Conservation (phyloP, 2,113 vertebrate species). For the Muntiacus reevesi region DNA sequence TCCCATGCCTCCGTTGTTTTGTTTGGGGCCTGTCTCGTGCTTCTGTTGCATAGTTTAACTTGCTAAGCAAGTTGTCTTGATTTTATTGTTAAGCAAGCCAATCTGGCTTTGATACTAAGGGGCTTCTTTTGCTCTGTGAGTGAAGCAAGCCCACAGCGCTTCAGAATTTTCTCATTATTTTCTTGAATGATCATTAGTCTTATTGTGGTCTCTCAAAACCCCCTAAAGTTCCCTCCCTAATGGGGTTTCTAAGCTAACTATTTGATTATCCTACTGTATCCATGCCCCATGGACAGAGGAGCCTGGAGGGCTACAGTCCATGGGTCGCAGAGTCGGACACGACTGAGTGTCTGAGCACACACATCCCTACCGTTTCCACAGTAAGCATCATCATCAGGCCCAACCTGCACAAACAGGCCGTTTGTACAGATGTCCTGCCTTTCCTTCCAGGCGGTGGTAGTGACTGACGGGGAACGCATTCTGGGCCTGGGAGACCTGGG, state of each 20-base stretch:
- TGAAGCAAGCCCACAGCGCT: background rate
- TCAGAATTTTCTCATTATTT: background rate
- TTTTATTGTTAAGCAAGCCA: background rate
- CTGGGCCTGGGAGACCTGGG: constrained; percentile 96
- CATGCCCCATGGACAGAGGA: background rate
- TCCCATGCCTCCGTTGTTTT: background rate
- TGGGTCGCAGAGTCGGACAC: rapidly evolving
- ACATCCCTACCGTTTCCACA: background rate
- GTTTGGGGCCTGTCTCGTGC: background rate
- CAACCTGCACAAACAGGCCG: background rate
- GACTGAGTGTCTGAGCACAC: background rate
- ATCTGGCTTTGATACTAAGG: background rate
- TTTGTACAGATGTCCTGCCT: background rate
- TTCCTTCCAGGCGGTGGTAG: constrained; percentile 91
- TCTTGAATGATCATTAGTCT: background rate
- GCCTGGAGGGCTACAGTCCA: background rate
- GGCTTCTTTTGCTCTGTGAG: background rate
- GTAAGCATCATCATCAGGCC: background rate
- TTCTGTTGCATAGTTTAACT: background rate
- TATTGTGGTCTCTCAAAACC: background rate
- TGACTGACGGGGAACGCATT: constrained; percentile 97
- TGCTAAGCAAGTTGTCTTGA: background rate
- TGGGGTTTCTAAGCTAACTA: background rate
- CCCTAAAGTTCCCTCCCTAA: background rate
- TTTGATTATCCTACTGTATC: background rate